Evolutionary conservation across 2,113 vertebrate genomes (phyloP), one percentile per base, ranked within the genome.

Genomic region (Oncorhynchus kisutch): DNA sequence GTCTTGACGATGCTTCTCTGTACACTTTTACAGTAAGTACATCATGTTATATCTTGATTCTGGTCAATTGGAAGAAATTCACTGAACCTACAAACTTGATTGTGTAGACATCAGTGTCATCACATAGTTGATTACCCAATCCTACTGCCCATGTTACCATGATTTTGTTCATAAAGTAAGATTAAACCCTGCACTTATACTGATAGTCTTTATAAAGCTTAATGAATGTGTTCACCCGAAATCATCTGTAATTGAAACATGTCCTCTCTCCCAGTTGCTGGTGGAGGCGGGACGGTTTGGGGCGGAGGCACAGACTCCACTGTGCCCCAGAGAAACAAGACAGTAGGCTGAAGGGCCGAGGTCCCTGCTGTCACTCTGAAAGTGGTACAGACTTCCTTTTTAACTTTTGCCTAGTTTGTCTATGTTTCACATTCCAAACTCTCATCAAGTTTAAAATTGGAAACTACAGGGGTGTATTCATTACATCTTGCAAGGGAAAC

Each of bases 11-110:
- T 97, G 74, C 87, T 94, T 22, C 69, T 92, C 3, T 98, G 96
- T 27, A 93, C 96, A 54, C 91, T 99, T 78, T 85, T 97, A 80
- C 96, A 98, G 97, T 99, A 87, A 97, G 96, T 95, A 75, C 69
- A 68, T 57, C 12, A 20, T 49, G 25, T 45, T 14, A 67, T 2
- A 67, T 8, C 5, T 13, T 51, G 27, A 75, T 54, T 34, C 9
- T 48, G 18, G 22, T 74, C 59, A 72, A 57, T 66, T 12, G 2
- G 29, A 60, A 49, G 62, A 79, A 27, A 4, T 18, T 54, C 4
- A 18, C 3, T 4, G 12, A 18, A 5, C 51, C 51, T 54, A 54
- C 4, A 45, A 18, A 54, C 51, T 54, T 18, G 16, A 14, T 54
- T 54, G 13, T 5, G 13, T 54, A 54, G 16, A 18, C 16, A 54